Base-by-base conservation (phyloP, 2,797 vertebrate genomes). In the Bradypodion pumilum region DNA sequence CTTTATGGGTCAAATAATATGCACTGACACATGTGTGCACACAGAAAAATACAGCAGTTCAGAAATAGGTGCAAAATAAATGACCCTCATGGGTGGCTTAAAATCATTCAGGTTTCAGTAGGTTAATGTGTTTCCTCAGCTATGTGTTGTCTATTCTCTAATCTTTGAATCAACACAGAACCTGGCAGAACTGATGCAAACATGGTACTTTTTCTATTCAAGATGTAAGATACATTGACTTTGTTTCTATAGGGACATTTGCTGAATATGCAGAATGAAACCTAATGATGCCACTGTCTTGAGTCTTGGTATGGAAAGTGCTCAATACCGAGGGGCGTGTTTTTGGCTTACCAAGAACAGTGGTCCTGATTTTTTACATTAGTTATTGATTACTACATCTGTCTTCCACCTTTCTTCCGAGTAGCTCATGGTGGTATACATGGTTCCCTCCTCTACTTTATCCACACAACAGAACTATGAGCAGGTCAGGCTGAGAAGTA, bases 211-310 rank as follows among this genome's bases (percentile, higher is more conserved):
- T n/a, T n/a, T n/a, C n/a, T n/a, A n/a, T n/a, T n/a, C n/a, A n/a
- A n/a, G n/a, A n/a, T n/a, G n/a, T n/a, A n/a, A n/a, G n/a, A n/a
- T n/a, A n/a, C n/a, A n/a, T n/a, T 76, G 56, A 4, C 15, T 49
- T 85, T 49, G 49, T 49, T 13, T 52, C 49, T 52, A 52, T 7
- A 52, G 52, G 52, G 52, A 56, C 87, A 78, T 56, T 4, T 44
- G 9, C 85, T 16, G 81, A 1, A 23, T 86, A 46, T 25, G 37
- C 32, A 82, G 81, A 40, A 90, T 86, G 87, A 56, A 21, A 56
- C 52, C 52, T 21, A 16, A 21, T 44, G 12, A 16, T 63, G 29
- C 37, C 8, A 78, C 1, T 40, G 29, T 62, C 40, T 63, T 62
- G 7, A 19, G 19, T 27, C 13, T 29, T 19, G 13, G 19, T 63